Evolutionary conservation across 1,140 invertebrate genomes (phyloP), one percentile per base, ranked within the genome.

Genomic region (Neotoxoptera formosana): DNA sequence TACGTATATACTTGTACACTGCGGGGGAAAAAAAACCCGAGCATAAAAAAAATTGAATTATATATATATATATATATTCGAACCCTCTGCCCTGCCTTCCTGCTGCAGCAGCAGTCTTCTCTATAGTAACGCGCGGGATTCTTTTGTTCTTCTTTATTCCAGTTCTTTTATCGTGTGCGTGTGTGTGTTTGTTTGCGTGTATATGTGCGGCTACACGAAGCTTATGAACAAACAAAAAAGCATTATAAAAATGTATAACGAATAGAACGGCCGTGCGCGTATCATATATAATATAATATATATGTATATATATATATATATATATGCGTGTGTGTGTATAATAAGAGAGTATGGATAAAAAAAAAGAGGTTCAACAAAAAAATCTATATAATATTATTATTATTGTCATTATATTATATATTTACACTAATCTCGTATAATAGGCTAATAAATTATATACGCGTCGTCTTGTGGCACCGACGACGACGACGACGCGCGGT

Each of bases 91-190:
- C 21, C 4, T 81, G n/a, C 56, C 41, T 91, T 91, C 25, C 36
- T 20, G 60, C n/a, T n/a, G n/a, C n/a, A 76, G 41, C n/a, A 76
- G n/a, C n/a, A 76, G 41, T 76, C 53, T 81, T 48, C 30, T 34
- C 7, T 81, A 67, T 76, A 36, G 90, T 23, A 67, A 92, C 90
- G 90, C n/a, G 67, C 47, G 7, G 67, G 67, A 83, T 92, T 92
- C 90, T 92, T 92, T 83, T 92, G 60, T 92, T 92, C 67, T 83
- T 83, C 90, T 83, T 51, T 83, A 92, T 83, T 81, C 90, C 90
- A 51, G 67, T 92, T 92, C 67, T 76, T 92, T 91, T 91, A 17
- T 48, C 90, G 45, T 23, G 47, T 0, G 76, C 2, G 45, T 1
- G 9, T 8, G 23, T 41, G 34, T 11, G 7, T 51, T 17, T 23